Base-by-base conservation (phyloP, 1,140 invertebrate species). In the Maconellicoccus hirsutus region DNA sequence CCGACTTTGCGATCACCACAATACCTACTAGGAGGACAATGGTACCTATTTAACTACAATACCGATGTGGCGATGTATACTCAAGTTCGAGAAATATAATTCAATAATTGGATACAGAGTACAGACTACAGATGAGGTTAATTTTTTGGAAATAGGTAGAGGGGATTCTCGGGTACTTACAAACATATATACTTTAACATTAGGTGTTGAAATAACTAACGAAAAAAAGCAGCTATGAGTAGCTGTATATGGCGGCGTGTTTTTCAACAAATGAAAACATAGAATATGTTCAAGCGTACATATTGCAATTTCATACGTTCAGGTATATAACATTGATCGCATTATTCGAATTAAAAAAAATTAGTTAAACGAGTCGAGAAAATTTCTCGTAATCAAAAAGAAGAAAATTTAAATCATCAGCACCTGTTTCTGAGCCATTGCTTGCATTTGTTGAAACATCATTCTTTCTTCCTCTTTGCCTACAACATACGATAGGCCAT, bases 391-490 rank as follows among this genome's bases (percentile, higher is more conserved):
- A 3, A 29, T 7, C 25, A n/a, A 8, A 16, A 63, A 21, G 69
- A 69, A 23, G 1, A 71, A 39, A 38, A 52, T 16, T 52, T 12
- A 69, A 52, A 69, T 16, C 61, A 69, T 14, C 14, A 70, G 87
- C 86, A 94, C 92, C 91, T 95, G 92, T 85, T 94, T 95, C 82
- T 94, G 92, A 78, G 92, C 92, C 88, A 94, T 88, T 71, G 91
- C 89, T 81, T 95, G 92, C 90, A 95, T 93, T 84, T 95, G 92
- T 82, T 94, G 92, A 82, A 94, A 91, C 91, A 95, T 93, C 81
- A 91, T 89, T 77, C 92, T 86, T 82, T 95, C 92, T 82, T 95
- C 92, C 82, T 94, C 92, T 86, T 94, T 94, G 78, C 92, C 92
- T 93, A 86, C 81, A 84, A 76, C 75, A 72, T 70, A 61, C 22